phyloP scores from a whole-genome alignment of 2,797 vertebrate species.

The Tarsius wallacei region DNA sequence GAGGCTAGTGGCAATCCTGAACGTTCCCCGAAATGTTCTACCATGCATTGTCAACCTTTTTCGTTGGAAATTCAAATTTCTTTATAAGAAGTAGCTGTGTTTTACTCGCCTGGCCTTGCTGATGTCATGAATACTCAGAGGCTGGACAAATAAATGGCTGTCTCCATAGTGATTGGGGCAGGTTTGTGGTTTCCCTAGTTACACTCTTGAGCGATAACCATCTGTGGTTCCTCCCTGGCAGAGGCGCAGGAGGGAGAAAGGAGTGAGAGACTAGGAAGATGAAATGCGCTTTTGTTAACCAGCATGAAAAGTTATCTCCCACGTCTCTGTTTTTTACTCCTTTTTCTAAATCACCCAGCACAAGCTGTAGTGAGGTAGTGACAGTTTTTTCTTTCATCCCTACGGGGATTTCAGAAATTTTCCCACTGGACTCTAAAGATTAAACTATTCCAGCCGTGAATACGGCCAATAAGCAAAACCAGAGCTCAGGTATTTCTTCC shows the following conservation, averaged over 20 bases:
- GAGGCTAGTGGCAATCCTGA: background rate
- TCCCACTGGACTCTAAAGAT: background rate
- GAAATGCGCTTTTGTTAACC: conserved; percentile 83
- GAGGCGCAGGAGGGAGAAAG: conserved; percentile 83
- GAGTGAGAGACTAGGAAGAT: conserved; percentile 80
- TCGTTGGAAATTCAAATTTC: background rate
- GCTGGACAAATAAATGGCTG: conserved; percentile 90
- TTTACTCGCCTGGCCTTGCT: conserved; percentile 86
- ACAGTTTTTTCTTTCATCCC: background rate
- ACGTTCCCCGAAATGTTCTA: background rate
- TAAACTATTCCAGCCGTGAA: conserved; percentile 17
- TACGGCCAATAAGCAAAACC: background rate
- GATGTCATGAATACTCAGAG: conserved; percentile 90
- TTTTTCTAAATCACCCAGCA: conserved; percentile 40
- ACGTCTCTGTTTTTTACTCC: background rate
- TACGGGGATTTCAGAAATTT: background rate
- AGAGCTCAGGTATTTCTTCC: background rate
- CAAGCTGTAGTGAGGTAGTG: background rate
- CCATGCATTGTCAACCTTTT: background rate
- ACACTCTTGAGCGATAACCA: conserved; percentile 91
- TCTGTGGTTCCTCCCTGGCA: conserved; percentile 89
- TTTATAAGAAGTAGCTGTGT: conserved; percentile 64
- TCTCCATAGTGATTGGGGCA: conserved; percentile 93
- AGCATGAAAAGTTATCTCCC: conserved; percentile 78
- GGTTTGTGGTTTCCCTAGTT: conserved; percentile 92